phyloP scores from a whole-genome alignment of 2,797 vertebrate species.

The Arrhamphus sclerolepis region DNA sequence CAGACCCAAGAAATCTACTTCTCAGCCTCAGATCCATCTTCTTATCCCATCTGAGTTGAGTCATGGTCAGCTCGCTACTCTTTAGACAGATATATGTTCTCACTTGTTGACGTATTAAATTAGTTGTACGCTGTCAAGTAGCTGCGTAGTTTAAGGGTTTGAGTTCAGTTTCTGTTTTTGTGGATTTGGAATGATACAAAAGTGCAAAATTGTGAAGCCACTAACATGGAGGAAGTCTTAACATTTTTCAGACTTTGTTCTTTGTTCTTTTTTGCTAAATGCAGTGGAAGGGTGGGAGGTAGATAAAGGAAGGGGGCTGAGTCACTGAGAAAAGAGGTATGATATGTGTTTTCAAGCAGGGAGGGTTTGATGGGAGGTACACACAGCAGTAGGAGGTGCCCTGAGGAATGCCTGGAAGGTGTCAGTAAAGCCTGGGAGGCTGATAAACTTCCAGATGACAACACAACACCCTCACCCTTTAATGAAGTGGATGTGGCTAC shows the following conservation, averaged over 20 bases:
- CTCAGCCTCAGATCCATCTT: constrained; percentile 47
- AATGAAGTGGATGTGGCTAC: constrained; percentile 31
- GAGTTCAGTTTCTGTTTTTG: constrained; percentile 18
- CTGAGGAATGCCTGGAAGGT: constrained; percentile 79
- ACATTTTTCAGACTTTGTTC: constrained; percentile 30
- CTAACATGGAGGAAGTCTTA: constrained; percentile 37
- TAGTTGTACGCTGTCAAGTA: constrained; percentile 12
- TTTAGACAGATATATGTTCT: constrained; percentile 36
- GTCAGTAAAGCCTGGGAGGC: constrained; percentile 55
- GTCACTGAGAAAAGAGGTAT: constrained; percentile 60
- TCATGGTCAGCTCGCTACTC: constrained; percentile 33
- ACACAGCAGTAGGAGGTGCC: constrained; percentile 60
- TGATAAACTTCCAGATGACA: constrained; percentile 67
- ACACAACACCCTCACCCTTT: constrained; percentile 40
- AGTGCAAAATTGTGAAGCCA: constrained; percentile 5
- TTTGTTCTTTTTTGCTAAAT: constrained; percentile 62
- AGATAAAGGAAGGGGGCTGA: constrained; percentile 46
- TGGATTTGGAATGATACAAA: constrained; percentile 6
- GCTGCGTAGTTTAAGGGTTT: constrained; percentile 5
- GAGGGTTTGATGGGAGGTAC: constrained; percentile 46
- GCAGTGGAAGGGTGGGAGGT: constrained; percentile 37
- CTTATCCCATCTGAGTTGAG: constrained; percentile 43
- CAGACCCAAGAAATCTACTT: constrained; percentile 43
- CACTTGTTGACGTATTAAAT: constrained; percentile 33
- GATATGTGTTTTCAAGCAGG: constrained; percentile 63